phyloP scores from a whole-genome alignment of 2,888 invertebrate species.

The Drosophila rubida region DNA sequence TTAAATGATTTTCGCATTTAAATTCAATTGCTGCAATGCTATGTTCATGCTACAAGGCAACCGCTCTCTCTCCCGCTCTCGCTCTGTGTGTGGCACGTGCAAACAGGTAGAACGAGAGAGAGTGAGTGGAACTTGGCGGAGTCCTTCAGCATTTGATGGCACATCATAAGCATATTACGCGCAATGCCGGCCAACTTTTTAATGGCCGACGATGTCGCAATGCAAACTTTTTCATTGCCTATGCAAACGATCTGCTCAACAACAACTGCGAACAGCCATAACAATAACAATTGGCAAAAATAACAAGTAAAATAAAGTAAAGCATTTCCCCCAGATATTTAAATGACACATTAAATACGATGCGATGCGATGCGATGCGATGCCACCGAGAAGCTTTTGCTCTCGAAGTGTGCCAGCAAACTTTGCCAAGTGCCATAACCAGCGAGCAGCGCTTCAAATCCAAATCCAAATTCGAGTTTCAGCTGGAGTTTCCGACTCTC shows the following conservation, averaged over 20 bases:
- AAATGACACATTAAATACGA: slow-evolving; percentile 57
- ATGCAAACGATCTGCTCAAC: slow-evolving; percentile 60
- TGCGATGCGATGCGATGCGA: slow-evolving; percentile 11
- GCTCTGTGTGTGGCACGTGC: slow-evolving; percentile 29
- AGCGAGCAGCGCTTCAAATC: slow-evolving; percentile 8
- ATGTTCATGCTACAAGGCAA: not conserved
- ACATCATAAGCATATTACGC: slow-evolving; percentile 52
- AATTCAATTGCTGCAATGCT: slow-evolving; percentile 64
- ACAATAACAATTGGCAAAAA: slow-evolving; percentile 13
- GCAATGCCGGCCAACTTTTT: slow-evolving; percentile 43
- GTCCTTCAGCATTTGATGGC: slow-evolving; percentile 34
- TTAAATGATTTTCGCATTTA: slow-evolving; percentile 67
- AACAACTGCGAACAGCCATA: slow-evolving; percentile 14
- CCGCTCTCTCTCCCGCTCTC: not conserved
- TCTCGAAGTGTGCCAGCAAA: slow-evolving; percentile 15
- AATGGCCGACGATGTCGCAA: slow-evolving; percentile 42
- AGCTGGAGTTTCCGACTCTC: not conserved
- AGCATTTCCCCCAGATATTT: slow-evolving; percentile 37
- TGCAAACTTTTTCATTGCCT: slow-evolving; percentile 62
- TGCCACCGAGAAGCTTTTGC: not conserved
- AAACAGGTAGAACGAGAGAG: not conserved
- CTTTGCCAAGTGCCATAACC: slow-evolving; percentile 32
- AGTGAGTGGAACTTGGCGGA: not conserved
- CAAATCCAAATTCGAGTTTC: slow-evolving; percentile 3
- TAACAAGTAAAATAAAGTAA: slow-evolving; percentile 1